A percentile compares a stretch with the other conserved stretches of the same genome.
phyloP scores from a whole-genome alignment of 2,888 invertebrate genomes.

The Drosophila mercatorum region DNA sequence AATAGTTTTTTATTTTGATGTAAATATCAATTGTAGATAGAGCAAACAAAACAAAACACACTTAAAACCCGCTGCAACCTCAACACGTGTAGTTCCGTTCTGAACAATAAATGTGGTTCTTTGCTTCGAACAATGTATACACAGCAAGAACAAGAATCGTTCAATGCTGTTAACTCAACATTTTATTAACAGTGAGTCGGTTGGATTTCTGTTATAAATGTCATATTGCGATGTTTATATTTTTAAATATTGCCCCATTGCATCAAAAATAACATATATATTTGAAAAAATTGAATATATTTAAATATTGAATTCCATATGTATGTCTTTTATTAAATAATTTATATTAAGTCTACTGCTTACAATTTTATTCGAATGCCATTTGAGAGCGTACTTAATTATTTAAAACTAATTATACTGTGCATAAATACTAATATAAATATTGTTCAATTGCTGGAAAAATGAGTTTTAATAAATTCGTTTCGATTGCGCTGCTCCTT shows the following conservation, averaged over 20 bases:
- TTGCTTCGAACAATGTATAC: slow-evolving; percentile 1
- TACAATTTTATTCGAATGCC: background rate
- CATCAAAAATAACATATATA: too few species aligned
- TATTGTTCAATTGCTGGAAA: slow-evolving; percentile 12
- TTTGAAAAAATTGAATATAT: background rate
- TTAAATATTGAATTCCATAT: background rate
- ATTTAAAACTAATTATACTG: background rate
- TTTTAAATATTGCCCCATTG: background rate
- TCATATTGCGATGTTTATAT: background rate
- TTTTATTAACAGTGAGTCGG: slow-evolving; percentile 5
- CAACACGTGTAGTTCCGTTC: slow-evolving; percentile 41
- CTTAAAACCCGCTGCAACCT: slow-evolving; percentile 37
- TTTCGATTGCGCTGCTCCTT: slow-evolving; percentile 65
- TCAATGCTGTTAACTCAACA: slow-evolving; percentile 20
- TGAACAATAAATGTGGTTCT: slow-evolving; percentile 31
- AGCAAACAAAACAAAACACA: slow-evolving; percentile 44
- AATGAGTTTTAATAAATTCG: slow-evolving; percentile 75
- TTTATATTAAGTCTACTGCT: background rate
- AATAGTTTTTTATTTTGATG: slow-evolving; percentile 37
- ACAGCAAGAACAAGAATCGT: slow-evolving; percentile 6
- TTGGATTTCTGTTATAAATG: background rate
- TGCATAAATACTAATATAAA: background rate
- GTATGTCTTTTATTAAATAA: background rate
- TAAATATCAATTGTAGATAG: slow-evolving; percentile 49
- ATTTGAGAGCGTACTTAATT: background rate